phyloP scores from a whole-genome alignment of 2,113 vertebrate genomes.

The Syrrhaptes paradoxus region DNA sequence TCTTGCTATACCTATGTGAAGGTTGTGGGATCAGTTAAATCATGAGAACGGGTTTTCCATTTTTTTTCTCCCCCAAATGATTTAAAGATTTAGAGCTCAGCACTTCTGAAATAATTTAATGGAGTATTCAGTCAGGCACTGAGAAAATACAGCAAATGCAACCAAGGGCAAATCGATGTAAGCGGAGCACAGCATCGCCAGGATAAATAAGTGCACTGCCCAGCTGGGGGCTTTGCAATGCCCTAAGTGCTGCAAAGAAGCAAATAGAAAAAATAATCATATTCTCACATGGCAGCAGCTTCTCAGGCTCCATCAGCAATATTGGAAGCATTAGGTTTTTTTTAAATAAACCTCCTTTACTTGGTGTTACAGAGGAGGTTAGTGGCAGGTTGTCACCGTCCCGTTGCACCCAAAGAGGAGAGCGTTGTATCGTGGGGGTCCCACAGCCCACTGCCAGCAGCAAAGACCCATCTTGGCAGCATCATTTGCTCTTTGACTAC shows the following conservation, averaged over 20 bases:
- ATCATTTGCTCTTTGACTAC: background rate
- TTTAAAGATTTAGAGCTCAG: background rate
- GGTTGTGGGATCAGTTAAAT: background rate
- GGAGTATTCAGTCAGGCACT: background rate
- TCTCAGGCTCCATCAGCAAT: background rate
- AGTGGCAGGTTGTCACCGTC: background rate
- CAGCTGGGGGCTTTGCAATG: background rate
- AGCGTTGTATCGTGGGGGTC: background rate
- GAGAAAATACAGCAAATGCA: background rate
- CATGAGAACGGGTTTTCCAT: background rate
- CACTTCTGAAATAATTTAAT: background rate
- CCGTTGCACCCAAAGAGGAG: accelerated
- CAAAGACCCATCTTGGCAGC: background rate
- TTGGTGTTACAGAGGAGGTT: accelerated
- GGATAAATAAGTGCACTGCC: background rate
- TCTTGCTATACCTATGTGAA: background rate
- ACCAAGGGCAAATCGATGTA: background rate
- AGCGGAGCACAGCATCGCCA: background rate
- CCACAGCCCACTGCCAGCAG: background rate
- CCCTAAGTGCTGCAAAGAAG: background rate
- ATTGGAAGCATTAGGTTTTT: background rate
- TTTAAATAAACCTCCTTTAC: background rate
- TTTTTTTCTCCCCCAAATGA: background rate
- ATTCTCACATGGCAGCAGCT: background rate
- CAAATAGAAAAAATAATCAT: background rate